Evolutionary conservation across 2,797 vertebrate species (phyloP), one percentile per base, ranked within the genome.

Genomic region (Anolis apletophallus): DNA sequence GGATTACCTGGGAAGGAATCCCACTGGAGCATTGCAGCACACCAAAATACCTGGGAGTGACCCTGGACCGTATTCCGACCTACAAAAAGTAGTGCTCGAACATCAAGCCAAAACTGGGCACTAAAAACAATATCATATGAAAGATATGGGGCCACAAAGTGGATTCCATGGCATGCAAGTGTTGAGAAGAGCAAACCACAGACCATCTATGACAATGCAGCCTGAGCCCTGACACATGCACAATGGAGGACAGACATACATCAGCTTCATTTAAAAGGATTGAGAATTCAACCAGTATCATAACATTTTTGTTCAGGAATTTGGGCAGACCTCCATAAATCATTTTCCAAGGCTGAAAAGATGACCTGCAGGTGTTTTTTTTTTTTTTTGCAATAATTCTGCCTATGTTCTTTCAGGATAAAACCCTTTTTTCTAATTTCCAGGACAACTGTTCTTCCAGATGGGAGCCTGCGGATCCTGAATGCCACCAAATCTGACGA

Each of bases 401-500:
- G 50, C 67, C 85, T 84, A 7, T 55, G 46, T 67, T 88, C 84
- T 82, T 74, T 85, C 13, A n/a, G 78, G 6, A 88, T 87, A 93
- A 59, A 90, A 80, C 5, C 16, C 46, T 88, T 93, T 93, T 91
- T 93, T 93, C 91, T 95, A 59, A 85, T 96, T 96, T 96, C 91
- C 96, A 99, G 98, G 97, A 95, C 98, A 95, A 96, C 96, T 96
- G 91, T 99, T 96, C 97, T 99, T 95, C 97, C 97, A 94, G 97
- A 98, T 94, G 98, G 98, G 93, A 99, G 96, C 81, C 96, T 99
- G 82, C 95, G 94, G 94, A 98, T 99, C 92, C 92, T 97, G 92
- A 99, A 99, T 91, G 97, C 98, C 95, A 98, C 98, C 89, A 98
- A 97, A 90, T 96, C 97, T 23, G 98, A 99, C 86, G 98, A 99